Conservation (phyloP, 2,888 invertebrate species). For the Sisyra nigra region DNA sequence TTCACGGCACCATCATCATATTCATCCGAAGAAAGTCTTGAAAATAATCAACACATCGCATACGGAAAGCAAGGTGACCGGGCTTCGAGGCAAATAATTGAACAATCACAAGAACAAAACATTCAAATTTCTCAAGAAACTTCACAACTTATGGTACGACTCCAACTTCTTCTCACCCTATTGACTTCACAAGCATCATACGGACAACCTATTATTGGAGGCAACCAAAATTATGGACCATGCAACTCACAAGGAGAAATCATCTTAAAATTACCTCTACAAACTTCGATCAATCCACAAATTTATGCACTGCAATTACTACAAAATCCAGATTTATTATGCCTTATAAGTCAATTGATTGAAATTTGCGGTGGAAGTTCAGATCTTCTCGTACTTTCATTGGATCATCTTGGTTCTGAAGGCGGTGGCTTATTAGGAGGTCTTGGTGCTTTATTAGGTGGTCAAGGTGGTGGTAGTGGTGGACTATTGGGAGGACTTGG, state of each 20-base stretch:
- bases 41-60: no score
- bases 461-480: conserved; percentile 6
- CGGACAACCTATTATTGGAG: not conserved
- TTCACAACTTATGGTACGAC: not conserved
- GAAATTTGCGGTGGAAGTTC: conserved; percentile 7
- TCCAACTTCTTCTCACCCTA: conserved; percentile 1
- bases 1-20: no score
- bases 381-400: not conserved
- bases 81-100: no score
- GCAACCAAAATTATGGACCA: not conserved
- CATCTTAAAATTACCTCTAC: conserved; percentile 5
- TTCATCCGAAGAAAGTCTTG: no score
- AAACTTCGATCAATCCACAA: conserved; percentile 32
- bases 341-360: conserved; percentile 6
- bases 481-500: conserved; percentile 8
- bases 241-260: conserved; percentile 1
- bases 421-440: conserved; percentile 4
- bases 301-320: conserved; percentile 41
- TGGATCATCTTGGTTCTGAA: conserved; percentile 4
- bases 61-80: no score
- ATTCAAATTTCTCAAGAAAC: no score
- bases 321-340: conserved; percentile 31
- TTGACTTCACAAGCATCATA: not conserved
- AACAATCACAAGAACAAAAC: no score
- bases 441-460: conserved; percentile 4